Conservation (phyloP, 2,113 vertebrate species). For the Ciconia maguari region DNA sequence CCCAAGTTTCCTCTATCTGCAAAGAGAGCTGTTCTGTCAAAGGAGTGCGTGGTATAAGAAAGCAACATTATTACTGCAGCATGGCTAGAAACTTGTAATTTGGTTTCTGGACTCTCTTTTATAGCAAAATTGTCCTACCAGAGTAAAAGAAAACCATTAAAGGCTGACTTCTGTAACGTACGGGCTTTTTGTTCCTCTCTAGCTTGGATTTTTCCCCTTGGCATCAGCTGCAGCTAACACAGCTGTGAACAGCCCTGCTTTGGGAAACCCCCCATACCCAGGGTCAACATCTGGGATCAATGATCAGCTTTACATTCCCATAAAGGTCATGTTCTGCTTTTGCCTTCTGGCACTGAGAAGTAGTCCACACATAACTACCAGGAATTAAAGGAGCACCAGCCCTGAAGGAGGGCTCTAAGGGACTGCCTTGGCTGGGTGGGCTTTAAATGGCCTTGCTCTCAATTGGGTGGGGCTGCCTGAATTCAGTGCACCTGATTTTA, state of each 20-base stretch:
- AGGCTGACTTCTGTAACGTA: background rate
- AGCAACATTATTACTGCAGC: background rate
- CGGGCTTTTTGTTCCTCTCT: background rate
- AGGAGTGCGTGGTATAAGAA: accelerated
- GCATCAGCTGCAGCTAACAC: background rate
- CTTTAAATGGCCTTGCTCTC: background rate
- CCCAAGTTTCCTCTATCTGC: background rate
- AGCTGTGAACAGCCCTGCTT: background rate
- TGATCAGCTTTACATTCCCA: background rate
- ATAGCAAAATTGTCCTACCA: background rate
- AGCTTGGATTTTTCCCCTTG: background rate
- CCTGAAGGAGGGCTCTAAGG: too few species aligned
- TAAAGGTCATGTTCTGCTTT: background rate
- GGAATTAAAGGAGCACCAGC: accelerated
- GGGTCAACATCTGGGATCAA: background rate
- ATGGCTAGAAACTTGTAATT: background rate
- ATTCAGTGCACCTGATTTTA: background rate
- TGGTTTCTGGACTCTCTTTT: background rate
- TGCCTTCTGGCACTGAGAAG: background rate
- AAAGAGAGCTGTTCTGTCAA: background rate
- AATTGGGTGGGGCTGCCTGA: background rate
- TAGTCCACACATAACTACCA: accelerated
- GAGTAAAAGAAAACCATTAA: background rate
- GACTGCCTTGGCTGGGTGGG: accelerated
- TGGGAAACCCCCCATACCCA: background rate